These are phyloP conservation scores for Zaprionus taronus DNA, from an alignment of 1,140 invertebrate species.

Conservation along the genomic window DNA sequence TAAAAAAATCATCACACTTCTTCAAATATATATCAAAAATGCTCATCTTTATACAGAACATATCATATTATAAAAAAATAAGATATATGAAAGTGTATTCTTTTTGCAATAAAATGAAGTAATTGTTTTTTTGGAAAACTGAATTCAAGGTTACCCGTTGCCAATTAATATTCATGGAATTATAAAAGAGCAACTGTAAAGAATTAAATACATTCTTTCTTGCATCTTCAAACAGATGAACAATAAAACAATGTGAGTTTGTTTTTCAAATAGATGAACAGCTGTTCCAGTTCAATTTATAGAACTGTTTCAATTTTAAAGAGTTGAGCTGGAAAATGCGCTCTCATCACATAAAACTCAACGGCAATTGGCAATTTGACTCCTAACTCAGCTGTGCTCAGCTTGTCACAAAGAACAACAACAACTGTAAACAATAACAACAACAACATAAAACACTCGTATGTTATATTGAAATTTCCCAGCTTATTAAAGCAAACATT, in stretches of 20 bases:
- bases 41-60: neutral
- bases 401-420: neutral
- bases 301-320: neutral
- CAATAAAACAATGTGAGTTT: constrained; percentile 15
- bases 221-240: constrained; percentile 22
- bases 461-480: constrained; percentile 10
- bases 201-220: neutral
- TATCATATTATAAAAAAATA: neutral
- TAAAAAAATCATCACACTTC: no score
- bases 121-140: neutral
- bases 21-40: no score
- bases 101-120: neutral
- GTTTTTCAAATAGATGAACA: constrained; percentile 7
- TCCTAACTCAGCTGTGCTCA: neutral
- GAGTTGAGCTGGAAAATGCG: neutral
- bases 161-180: neutral
- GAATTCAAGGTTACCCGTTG: neutral
- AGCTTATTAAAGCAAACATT: constrained; percentile 32
- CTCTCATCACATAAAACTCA: neutral
- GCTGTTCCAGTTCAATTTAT: neutral
- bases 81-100: neutral
- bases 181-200: neutral
- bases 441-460: constrained; percentile 6
- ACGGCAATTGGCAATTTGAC: neutral
- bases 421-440: constrained; percentile 17